Evolutionary conservation across 2,888 invertebrate species (phyloP), one percentile per base, ranked within the genome.

Genomic region (Stictocephala bisonia): DNA sequence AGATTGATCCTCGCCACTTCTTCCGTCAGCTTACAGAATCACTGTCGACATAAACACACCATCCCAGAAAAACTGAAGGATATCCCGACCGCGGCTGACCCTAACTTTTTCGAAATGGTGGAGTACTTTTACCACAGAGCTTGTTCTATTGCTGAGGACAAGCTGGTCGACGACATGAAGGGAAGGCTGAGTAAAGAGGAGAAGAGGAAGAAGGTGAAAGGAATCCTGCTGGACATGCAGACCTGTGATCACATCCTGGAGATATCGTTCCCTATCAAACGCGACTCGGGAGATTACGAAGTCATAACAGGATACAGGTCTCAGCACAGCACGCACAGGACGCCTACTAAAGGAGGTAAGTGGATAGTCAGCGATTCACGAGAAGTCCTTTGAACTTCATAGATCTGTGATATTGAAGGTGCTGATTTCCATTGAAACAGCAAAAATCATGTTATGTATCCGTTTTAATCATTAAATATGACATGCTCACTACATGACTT

Each of bases 61-160:
- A 94, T 95, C 80, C 95, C 95, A 60, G 94, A 94, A 44, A 90
- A 92, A 82, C 88, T 95, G 18, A 90, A 90, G 82, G 90, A 91
- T 81, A 90, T 95, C 79, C 92, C 94, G 20, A 89, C 88, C 44
- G 90, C 91, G 79, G 88, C 89, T 75, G 92, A 94, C 84, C 96
- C 97, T 0, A 90, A 90, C 80, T 97, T 97, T 86, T 96, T 96
- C 85, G 94, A 97, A 86, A 97, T 97, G 97, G 99, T 99, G 77
- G 98, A 99, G 84, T 96, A 94, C 84, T 99, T 97, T 87, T 99
- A 97, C 86, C 98, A 99, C 85, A 92, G 94, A 80, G 97, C 97
- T 72, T 95, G 96, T 83, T 91, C 93, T 84, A 90, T 94, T 75
- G 89, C 92, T 74, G 96, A 96, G 85, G 93, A 95, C 80, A 92